Evolutionary conservation across 2,113 vertebrate genomes (phyloP).

Genomic region (Malaclemys terrapin): DNA sequence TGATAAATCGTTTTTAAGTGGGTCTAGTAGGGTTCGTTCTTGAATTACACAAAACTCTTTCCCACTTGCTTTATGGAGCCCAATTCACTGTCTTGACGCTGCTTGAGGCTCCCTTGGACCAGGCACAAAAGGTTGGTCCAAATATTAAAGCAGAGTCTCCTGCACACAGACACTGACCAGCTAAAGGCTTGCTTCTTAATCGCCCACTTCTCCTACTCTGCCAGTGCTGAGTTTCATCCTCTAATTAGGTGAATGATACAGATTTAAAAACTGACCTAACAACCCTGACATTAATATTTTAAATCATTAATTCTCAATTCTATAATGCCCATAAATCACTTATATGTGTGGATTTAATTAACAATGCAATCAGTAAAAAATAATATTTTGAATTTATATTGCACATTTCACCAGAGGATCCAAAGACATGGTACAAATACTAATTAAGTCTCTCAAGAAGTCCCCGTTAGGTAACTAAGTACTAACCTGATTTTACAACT

Average conservation of each 20-base stretch:
- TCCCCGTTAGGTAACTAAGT: neutral
- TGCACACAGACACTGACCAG: neutral
- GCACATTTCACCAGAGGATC: constrained; percentile 39
- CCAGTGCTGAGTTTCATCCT: neutral
- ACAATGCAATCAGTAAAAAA: constrained; percentile 70
- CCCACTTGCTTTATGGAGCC: neutral
- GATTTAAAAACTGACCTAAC: constrained; percentile 49
- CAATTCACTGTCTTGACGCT: rapidly evolving
- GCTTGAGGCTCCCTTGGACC: neutral
- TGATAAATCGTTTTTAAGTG: neutral
- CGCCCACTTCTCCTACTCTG: constrained; percentile 2
- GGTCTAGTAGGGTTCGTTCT: neutral
- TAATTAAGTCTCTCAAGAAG: constrained; percentile 55
- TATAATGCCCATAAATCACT: constrained; percentile 64
- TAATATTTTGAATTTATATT: constrained; percentile 38
- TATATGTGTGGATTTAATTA: constrained; percentile 68
- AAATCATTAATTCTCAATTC: constrained; percentile 62
- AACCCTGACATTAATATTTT: constrained; percentile 51
- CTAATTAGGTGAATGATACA: constrained; percentile 27
- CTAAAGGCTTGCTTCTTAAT: neutral
- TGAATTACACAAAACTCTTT: neutral
- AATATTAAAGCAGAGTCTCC: neutral
- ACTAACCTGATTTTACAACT: neutral
- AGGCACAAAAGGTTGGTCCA: neutral
- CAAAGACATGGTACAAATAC: constrained; percentile 51